Conservation (phyloP, 2,888 invertebrate genomes). For the Yponomeuta evonymella region DNA sequence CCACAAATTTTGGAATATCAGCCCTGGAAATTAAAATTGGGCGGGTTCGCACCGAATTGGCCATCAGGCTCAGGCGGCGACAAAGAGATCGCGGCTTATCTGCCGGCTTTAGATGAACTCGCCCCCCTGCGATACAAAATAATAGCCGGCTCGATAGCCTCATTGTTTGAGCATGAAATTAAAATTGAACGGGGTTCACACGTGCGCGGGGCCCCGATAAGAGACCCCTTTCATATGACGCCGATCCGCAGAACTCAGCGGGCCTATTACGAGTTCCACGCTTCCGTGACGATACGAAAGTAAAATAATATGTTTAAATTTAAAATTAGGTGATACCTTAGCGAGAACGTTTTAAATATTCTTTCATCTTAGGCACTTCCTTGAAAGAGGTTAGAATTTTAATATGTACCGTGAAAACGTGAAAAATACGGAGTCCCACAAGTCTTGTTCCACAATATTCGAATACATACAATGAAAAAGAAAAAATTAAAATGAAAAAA, state of each 20-base stretch:
- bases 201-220: constrained; percentile 71
- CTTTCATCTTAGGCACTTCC: too few relatives aligned
- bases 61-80: constrained; percentile 57
- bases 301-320: too few relatives aligned
- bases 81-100: constrained; percentile 71
- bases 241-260: constrained; percentile 19
- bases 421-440: too few relatives aligned
- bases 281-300: too few relatives aligned
- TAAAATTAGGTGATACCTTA: too few relatives aligned
- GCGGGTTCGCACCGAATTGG: constrained; percentile 50
- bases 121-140: constrained; percentile 71
- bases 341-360: too few relatives aligned
- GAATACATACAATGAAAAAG: too few relatives aligned
- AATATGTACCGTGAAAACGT: too few relatives aligned
- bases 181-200: constrained; percentile 75
- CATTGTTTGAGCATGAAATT: constrained; percentile 77
- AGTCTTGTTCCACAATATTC: too few relatives aligned
- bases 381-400: too few relatives aligned
- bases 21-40: constrained; percentile 42
- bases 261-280: too few relatives aligned
- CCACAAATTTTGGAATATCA: not conserved
- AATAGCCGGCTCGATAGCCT: constrained; percentile 72
- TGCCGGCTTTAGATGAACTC: constrained; percentile 71
- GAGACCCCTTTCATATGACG: constrained; percentile 31
- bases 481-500: too few relatives aligned